Conservation (phyloP, 2,797 vertebrate species). For the Hybognathus amarus region DNA sequence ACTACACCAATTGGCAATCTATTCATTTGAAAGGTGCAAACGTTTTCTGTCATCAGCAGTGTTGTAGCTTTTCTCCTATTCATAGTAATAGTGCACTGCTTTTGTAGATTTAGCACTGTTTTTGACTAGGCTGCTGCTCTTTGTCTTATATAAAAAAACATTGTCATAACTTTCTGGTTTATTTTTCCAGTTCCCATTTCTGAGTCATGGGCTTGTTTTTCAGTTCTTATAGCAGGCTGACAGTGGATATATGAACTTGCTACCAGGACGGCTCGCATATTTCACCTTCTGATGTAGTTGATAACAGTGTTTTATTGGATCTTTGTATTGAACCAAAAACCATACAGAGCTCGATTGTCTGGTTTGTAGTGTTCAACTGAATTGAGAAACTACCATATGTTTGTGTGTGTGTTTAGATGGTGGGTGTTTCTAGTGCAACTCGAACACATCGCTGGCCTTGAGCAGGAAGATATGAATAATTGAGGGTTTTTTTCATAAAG, state of each 20-base stretch:
- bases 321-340: constrained; percentile 10
- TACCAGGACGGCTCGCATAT: background rate
- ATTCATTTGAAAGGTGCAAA: background rate
- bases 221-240: constrained; percentile 13
- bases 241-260: constrained; percentile 14
- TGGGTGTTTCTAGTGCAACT: constrained; percentile 16
- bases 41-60: background rate
- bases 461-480: constrained; percentile 4
- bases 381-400: background rate
- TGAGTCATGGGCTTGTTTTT: constrained; percentile 14
- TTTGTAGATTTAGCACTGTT: background rate
- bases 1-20: background rate
- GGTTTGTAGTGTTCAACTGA: background rate
- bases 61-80: background rate
- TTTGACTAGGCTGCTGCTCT: background rate
- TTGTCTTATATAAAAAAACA: background rate
- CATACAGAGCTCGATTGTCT: background rate
- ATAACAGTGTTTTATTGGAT: constrained; percentile 20
- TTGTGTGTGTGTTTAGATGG: background rate
- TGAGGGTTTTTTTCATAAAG: background rate
- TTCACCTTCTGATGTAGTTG: constrained; percentile 14
- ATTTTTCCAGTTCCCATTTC: constrained; percentile 29
- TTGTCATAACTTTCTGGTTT: constrained; percentile 8
- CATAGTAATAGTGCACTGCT: background rate
- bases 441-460: background rate